phyloP scores from a whole-genome alignment of 1,140 invertebrate species.

The Bilobella aurantiaca region DNA sequence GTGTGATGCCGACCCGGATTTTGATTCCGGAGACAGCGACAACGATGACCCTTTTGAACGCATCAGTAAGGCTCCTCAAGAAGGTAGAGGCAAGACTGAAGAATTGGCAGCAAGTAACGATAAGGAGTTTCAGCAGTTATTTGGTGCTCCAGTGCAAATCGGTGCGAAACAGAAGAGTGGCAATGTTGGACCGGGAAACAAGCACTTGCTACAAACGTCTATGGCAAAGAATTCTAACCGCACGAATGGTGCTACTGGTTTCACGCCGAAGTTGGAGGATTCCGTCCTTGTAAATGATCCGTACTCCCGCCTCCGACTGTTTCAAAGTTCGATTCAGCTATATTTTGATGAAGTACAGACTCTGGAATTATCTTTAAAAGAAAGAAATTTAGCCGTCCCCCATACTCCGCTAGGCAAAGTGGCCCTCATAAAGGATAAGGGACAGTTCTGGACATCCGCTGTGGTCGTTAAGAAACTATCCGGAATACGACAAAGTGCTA shows the following conservation, averaged over 20 bases:
- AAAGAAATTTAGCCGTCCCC: neutral
- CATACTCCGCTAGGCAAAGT: neutral
- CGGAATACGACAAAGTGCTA: constrained; percentile 26
- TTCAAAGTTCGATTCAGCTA: neutral
- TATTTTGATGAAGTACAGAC: neutral
- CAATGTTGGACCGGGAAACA: neutral
- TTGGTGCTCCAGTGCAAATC: constrained; percentile 27
- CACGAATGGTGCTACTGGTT: neutral
- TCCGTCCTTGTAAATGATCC: neutral
- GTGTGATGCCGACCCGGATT: constrained; percentile 25
- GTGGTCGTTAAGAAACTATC: constrained; percentile 20
- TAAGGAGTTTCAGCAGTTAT: constrained; percentile 22
- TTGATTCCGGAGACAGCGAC: constrained; percentile 20
- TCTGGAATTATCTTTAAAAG: neutral
- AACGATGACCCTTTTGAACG: neutral
- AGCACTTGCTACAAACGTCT: neutral
- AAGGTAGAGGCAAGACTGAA: neutral
- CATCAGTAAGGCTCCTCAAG: neutral
- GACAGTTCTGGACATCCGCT: constrained; percentile 27
- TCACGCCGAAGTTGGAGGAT: neutral
- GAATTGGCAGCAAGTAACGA: neutral
- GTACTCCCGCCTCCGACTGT: neutral
- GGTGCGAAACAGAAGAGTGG: neutral
- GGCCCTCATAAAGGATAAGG: constrained; percentile 14
- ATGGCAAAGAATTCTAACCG: neutral